Conservation (phyloP, 2,113 vertebrate genomes). For the Elephas maximus region DNA sequence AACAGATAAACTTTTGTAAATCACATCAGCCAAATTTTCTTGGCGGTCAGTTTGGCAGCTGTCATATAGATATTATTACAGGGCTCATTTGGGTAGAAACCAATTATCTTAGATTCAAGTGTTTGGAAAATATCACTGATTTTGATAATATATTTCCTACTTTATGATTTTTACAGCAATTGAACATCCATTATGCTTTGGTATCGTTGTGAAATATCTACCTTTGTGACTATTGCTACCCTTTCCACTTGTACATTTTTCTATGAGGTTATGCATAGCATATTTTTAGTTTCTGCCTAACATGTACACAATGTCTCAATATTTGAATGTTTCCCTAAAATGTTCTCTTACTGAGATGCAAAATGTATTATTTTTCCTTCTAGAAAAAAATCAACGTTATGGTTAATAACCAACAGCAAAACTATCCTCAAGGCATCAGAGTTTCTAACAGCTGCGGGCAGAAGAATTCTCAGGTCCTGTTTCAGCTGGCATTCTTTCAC, state of each 20-base stretch:
- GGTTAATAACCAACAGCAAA: constrained; percentile 43
- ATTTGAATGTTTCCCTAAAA: not conserved
- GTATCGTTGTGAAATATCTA: not conserved
- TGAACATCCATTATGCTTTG: not conserved
- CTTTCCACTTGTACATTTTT: not conserved
- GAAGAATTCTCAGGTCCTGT: not conserved
- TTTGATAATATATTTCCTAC: constrained; percentile 61
- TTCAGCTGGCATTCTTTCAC: not conserved
- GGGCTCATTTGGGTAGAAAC: constrained; percentile 71
- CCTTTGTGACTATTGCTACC: not conserved
- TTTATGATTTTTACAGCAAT: constrained; percentile 32
- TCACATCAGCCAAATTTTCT: constrained; percentile 30
- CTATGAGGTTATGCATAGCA: not conserved
- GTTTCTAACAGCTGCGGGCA: not conserved
- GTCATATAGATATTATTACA: not conserved
- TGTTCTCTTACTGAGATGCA: not conserved
- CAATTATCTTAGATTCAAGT: constrained; percentile 67
- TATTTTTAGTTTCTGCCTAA: not conserved
- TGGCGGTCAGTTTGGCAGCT: constrained; percentile 9
- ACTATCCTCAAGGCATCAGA: not conserved
- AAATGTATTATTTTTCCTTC: not conserved
- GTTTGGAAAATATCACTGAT: constrained; percentile 67
- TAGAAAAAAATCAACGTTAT: not conserved
- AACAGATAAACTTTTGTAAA: not conserved
- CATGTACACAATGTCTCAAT: not conserved